Evolutionary conservation across 2,797 vertebrate species (phyloP), one percentile per base, ranked within the genome.

Genomic region (Pseudomugil gertrudae): DNA sequence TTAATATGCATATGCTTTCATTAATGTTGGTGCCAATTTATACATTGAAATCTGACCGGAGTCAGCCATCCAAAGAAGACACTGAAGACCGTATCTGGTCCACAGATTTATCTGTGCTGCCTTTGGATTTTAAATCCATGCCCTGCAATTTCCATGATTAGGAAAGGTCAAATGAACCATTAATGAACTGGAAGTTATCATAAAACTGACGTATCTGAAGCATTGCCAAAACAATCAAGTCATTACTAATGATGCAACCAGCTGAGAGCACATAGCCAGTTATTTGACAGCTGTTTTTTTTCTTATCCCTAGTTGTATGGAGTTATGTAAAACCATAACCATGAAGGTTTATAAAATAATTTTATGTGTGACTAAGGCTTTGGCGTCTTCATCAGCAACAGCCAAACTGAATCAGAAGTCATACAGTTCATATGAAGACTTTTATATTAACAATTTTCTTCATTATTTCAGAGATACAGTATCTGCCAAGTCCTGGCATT

Each of bases 391-490:
- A n/a, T 13, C 58, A 51, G 63, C 21, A 63, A 48, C 53, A 48
- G 0, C 47, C 63, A 53, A 56, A 72, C 51, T 63, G 17, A 65
- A 53, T 45, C 30, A 54, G 23, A 45, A 11, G 36, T 74, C 32
- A 38, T 40, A 43, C 30, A 55, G 32, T 63, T 75, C 6, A 1
- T 8, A 10, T 66, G 47, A 70, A 80, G 65, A 24, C 38, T 30
- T 60, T 64, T 1, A 65, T 72, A 60, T 73, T 61, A 53, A 65
- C 43, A 68, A 15, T 38, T 4, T 9, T 69, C 43, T 56, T 55
- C 30, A 63, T 72, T 47, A 27, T 68, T 62, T 74, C 5, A 33
- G 2, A 29, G 35, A 43, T 33, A 40, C 26, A 45, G n/a, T 29
- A 51, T 63, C 50, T 6, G 70, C 71, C 65, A 58, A 56, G 23